Conservation (phyloP, 2,113 vertebrate genomes). For the Apaloderma vittatum region DNA sequence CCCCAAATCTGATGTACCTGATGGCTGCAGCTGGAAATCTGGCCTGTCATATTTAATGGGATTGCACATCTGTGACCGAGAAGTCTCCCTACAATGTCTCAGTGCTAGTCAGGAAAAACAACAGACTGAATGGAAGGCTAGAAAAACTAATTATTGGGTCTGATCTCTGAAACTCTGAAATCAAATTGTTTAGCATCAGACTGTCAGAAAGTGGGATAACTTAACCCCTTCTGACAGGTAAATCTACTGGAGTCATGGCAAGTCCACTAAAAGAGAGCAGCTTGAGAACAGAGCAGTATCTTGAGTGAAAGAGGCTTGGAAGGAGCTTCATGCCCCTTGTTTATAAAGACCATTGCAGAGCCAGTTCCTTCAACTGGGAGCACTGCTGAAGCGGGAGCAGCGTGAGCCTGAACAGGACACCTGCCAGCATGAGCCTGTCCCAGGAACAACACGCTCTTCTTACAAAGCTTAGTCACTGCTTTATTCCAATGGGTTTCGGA, state of each 20-base stretch:
- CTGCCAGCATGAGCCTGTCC: neutral
- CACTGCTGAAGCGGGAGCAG: too few relatives aligned
- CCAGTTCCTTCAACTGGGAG: too few relatives aligned
- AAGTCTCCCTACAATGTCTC: neutral
- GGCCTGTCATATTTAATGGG: neutral
- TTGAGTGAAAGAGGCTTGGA: neutral
- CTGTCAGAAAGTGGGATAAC: neutral
- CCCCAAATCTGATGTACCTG: rapidly evolving
- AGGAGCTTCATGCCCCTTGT: neutral
- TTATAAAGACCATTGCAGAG: neutral
- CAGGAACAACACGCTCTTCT: neutral
- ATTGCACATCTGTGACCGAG: neutral
- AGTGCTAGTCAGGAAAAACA: neutral
- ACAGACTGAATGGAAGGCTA: neutral
- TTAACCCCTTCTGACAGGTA: neutral
- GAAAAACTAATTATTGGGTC: neutral
- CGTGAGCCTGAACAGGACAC: rapidly evolving
- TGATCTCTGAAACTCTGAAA: neutral
- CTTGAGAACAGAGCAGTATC: neutral
- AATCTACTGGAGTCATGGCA: neutral
- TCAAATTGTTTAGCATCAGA: neutral
- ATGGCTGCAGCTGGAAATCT: neutral
- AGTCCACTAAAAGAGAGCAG: neutral
- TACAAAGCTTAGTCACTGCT: neutral
- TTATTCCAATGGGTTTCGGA: neutral